These are phyloP conservation scores for Mesocentrotus franciscanus DNA, from an alignment of 53 echinoderm and acorn worm genomes.

Conservation along the genomic window DNA sequence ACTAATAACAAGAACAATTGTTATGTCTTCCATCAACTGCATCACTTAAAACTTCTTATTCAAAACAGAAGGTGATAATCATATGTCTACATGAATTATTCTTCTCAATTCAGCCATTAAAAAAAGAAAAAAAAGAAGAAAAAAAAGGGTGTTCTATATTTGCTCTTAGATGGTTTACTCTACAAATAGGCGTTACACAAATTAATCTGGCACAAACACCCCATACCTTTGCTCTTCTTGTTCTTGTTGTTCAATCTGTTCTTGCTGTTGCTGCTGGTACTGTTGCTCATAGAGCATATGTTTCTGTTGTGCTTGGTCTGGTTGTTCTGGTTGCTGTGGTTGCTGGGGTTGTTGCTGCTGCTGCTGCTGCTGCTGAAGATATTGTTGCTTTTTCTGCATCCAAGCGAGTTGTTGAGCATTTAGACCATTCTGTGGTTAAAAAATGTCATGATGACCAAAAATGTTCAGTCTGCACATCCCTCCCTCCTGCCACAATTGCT, in stretches of 20 bases:
- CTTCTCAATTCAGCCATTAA: too few relatives aligned
- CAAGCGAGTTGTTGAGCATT: constrained; percentile 22
- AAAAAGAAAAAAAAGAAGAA: too few relatives aligned
- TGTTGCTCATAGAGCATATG: constrained; percentile 30
- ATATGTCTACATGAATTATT: neutral
- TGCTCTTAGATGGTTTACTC: neutral
- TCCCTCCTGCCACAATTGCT: too few relatives aligned
- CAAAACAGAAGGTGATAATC: neutral
- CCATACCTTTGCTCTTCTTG: constrained; percentile 50
- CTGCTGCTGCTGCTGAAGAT: constrained; percentile 48
- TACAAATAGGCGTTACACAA: neutral
- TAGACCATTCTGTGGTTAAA: neutral
- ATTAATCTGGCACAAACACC: neutral
- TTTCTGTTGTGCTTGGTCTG: constrained; percentile 35
- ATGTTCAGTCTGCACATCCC: neutral
- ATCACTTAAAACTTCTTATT: neutral
- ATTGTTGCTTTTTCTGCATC: constrained; percentile 43
- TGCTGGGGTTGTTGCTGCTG: constrained; percentile 41
- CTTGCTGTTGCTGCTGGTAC: constrained; percentile 53
- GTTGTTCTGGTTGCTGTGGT: neutral
- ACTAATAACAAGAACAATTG: too few relatives aligned
- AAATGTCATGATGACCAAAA: neutral
- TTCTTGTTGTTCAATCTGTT: constrained; percentile 48
- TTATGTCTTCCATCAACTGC: neutral
- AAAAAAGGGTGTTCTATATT: neutral